Base-by-base conservation (phyloP, 2,113 vertebrate species). In the Edolisoma coerulescens region DNA sequence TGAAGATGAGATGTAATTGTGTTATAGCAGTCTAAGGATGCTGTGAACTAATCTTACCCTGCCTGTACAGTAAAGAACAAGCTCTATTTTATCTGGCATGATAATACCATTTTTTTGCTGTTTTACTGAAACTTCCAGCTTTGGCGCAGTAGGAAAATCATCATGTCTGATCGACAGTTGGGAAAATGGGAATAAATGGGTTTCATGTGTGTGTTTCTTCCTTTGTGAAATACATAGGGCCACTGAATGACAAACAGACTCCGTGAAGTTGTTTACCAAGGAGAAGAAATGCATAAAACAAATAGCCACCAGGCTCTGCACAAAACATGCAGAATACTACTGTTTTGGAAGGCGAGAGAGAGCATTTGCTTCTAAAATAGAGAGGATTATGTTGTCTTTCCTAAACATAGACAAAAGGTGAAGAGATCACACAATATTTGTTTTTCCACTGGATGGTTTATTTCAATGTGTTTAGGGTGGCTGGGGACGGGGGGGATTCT, bases 341-440 rank as follows among this genome's bases (percentile, higher is more conserved):
- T 85, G 76, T 65, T 92, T 64, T 86, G 87, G 76, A 93, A 92
- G 74, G 64, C 0, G 0, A 24, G 3, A 11, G 4, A 44, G 44
- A 24, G 21, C 16, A 18, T 78, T 92, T 5, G 2, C 45, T 76
- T 87, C 45, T 59, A 39, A 65, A 89, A 59, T 28, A 76, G 45
- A 78, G 69, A 71, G 47, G 27, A 60, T 84, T 82, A 20, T 57
- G 75, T 63, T 89, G 75, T 69, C 76, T 89, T 95, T 73, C 76
- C 56, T 86, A 94, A 96, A 84, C 68, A 75, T 21, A 94, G 89
- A 81, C 39, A 63, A 78, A 89, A 94, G 75, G 93, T 92, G 93
- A 95, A 95, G 82, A 82, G 82, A 96, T 93, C 67, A 52, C 88
- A 69, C 42, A 89, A 30, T 93, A 92, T 94, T 93, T 95, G 71